phyloP scores from a whole-genome alignment of 2,797 vertebrate genomes.

The Spinus pinus region DNA sequence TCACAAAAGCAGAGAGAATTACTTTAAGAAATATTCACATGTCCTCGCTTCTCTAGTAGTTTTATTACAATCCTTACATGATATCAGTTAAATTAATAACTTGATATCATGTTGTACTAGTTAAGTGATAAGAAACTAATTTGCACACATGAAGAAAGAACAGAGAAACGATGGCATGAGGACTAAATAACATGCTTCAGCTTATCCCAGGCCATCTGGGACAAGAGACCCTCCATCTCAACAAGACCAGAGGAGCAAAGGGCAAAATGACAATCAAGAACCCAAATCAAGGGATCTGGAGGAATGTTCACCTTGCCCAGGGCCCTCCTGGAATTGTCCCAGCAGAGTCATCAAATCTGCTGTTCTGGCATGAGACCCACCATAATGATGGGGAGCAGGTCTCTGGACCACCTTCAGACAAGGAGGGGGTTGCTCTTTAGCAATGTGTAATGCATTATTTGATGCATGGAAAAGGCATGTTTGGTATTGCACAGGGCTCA shows the following conservation, averaged over 20 bases:
- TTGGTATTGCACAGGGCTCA: not conserved
- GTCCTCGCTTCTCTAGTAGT: not conserved
- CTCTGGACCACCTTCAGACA: not conserved
- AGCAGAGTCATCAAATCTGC: not conserved
- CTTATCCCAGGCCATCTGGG: not conserved
- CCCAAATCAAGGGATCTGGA: not conserved
- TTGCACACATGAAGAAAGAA: not conserved
- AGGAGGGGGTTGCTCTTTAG: fast-evolving
- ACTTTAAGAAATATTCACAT: not conserved
- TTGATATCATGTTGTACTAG: not conserved
- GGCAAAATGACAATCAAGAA: not conserved
- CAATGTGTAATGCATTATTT: not conserved
- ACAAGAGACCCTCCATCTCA: not conserved
- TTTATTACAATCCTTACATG: not conserved
- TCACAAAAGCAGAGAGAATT: not conserved
- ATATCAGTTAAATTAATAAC: not conserved
- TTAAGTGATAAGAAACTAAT: not conserved
- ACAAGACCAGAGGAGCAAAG: not conserved
- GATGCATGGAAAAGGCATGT: not conserved
- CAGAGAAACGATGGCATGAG: not conserved
- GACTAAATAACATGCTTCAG: not conserved
- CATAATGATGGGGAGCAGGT: not conserved
- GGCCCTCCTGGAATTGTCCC: not conserved
- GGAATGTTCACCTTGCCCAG: not conserved
- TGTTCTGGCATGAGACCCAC: not conserved